Evolutionary conservation across 2,113 vertebrate species (phyloP).

Genomic region (Porphyrio hochstetteri): DNA sequence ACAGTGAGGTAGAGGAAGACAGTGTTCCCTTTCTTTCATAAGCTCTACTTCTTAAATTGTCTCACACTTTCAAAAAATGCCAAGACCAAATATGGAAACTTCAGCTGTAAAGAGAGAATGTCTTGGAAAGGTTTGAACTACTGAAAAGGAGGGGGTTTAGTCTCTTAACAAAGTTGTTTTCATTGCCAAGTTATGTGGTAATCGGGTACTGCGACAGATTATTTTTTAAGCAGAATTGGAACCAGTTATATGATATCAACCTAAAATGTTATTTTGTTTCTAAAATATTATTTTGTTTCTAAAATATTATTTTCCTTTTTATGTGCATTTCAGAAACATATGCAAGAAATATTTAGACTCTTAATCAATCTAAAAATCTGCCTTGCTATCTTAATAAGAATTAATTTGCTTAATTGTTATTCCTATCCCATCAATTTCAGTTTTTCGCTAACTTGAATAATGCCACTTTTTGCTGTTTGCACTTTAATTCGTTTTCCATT

Average conservation of each 20-base stretch:
- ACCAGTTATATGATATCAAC: neutral
- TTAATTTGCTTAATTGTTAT: conserved; percentile 85
- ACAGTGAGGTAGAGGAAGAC: neutral
- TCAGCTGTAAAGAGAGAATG: neutral
- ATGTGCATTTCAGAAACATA: conserved; percentile 18
- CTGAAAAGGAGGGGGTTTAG: neutral
- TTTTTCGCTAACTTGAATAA: conserved; percentile 77
- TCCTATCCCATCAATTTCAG: conserved; percentile 77
- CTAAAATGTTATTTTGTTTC: neutral
- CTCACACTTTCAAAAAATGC: neutral
- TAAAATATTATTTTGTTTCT: neutral
- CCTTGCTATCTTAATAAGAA: conserved; percentile 79
- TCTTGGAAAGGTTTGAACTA: neutral
- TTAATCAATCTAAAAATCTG: conserved; percentile 73
- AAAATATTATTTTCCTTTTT: conserved; percentile 36
- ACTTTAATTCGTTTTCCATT: conserved; percentile 86
- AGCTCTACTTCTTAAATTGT: neutral
- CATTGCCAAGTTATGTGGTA: accelerated
- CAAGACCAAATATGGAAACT: neutral
- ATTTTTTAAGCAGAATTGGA: neutral
- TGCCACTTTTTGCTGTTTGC: conserved; percentile 82
- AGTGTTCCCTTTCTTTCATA: neutral
- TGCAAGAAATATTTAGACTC: conserved; percentile 79
- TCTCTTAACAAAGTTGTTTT: neutral
- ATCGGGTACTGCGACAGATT: neutral